Conservation (phyloP, 2,888 invertebrate genomes). For the Cryptophagus acutangulus region DNA sequence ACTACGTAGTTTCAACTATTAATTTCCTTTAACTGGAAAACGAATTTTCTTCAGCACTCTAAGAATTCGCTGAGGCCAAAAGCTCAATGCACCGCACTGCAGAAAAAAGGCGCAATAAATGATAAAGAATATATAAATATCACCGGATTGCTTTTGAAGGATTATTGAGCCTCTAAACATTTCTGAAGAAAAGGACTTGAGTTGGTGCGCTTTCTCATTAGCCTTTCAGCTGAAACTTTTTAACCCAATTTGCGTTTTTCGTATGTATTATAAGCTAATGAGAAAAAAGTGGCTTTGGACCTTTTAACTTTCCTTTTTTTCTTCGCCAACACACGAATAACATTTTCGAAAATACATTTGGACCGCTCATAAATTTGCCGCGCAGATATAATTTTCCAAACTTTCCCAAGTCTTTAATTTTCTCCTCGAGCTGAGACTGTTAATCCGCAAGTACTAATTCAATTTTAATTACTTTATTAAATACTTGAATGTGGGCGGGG, state of each 20-base stretch:
- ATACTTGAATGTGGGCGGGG: too few relatives aligned
- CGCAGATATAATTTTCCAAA: too few relatives aligned
- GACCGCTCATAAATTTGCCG: too few relatives aligned
- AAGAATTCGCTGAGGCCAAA: too few relatives aligned
- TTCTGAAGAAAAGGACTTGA: constrained; percentile 11
- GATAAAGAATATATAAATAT: too few relatives aligned
- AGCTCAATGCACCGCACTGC: too few relatives aligned
- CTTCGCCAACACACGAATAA: too few relatives aligned
- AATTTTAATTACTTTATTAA: constrained; percentile 12
- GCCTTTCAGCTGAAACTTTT: constrained; percentile 22
- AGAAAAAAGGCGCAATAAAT: too few relatives aligned
- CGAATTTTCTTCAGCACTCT: too few relatives aligned
- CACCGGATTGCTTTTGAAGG: constrained; percentile 21
- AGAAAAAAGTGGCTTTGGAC: constrained; percentile 28
- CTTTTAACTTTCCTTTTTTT: constrained; percentile 18
- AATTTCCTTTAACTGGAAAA: too few relatives aligned
- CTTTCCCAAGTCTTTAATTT: constrained; percentile 12
- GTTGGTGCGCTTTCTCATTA: constrained; percentile 23
- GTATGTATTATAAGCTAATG: constrained; percentile 28
- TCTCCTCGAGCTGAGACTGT: constrained; percentile 3
- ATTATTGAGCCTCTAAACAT: constrained; percentile 17
- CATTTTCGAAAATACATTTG: too few relatives aligned
- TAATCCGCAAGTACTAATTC: constrained; percentile 9
- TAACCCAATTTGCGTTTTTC: constrained; percentile 29
- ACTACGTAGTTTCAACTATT: too few relatives aligned